phyloP scores from a whole-genome alignment of 2,797 vertebrate species.

The Aulostomus chinensis region DNA sequence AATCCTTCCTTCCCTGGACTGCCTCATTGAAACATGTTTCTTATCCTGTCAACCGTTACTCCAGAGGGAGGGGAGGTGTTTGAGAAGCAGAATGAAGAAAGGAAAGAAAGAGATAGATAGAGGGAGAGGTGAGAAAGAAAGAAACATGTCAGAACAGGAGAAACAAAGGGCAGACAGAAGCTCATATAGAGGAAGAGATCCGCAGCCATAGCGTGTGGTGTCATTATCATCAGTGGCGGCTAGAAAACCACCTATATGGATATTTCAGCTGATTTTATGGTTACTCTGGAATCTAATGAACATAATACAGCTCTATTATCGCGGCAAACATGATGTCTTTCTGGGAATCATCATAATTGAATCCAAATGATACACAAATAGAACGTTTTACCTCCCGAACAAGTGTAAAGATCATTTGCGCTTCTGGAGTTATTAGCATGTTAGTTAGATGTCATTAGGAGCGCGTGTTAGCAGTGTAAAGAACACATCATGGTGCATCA shows the following conservation, averaged over 20 bases:
- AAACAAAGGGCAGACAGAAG: constrained; percentile 3
- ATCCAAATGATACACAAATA: constrained; percentile 39
- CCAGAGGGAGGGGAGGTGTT: constrained; percentile 41
- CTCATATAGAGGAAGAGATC: constrained; percentile 31
- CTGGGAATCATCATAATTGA: constrained; percentile 55
- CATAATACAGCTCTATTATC: constrained; percentile 30
- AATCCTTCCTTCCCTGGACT: constrained; percentile 57
- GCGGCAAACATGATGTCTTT: constrained; percentile 33
- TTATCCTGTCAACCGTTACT: constrained; percentile 61
- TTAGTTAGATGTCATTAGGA: constrained; percentile 43
- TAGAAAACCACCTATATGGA: constrained; percentile 37
- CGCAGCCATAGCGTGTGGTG: constrained; percentile 27
- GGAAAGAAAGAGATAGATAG: constrained; percentile 8
- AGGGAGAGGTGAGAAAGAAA: constrained; percentile 7
- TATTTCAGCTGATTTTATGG: constrained; percentile 54
- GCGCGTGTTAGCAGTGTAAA: constrained; percentile 48
- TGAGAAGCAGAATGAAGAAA: constrained; percentile 19
- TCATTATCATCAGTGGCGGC: constrained; percentile 51
- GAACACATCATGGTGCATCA: constrained; percentile 28
- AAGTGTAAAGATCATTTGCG: constrained; percentile 36
- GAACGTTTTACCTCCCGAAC: constrained; percentile 23
- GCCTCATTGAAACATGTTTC: constrained; percentile 62
- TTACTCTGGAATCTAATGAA: constrained; percentile 53
- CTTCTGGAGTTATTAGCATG: constrained; percentile 44
- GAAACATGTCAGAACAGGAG: constrained; percentile 3